These are phyloP conservation scores for Sesia bembeciformis DNA, from an alignment of 2,888 invertebrate species.

Conservation along the genomic window DNA sequence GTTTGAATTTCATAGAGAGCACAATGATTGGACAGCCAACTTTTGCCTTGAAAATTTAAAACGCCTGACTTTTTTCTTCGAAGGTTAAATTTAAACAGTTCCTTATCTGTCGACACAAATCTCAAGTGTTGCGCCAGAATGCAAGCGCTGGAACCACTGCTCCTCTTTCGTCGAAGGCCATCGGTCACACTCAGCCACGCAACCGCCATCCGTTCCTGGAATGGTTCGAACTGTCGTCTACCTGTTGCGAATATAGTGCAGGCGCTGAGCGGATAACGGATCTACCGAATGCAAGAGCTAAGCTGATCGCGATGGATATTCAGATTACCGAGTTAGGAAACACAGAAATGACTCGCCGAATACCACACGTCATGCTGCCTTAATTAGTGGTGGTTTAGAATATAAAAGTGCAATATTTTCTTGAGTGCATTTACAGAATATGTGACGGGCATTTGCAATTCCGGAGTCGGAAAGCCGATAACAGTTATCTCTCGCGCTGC, in stretches of 20 bases:
- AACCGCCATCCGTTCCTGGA: slow-evolving; percentile 21
- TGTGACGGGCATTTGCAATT: too few relatives aligned
- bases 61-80: slow-evolving; percentile 22
- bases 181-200: slow-evolving; percentile 11
- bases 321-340: too few relatives aligned
- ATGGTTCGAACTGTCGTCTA: slow-evolving; percentile 6
- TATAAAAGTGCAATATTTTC: too few relatives aligned
- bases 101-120: slow-evolving; percentile 37
- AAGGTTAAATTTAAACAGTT: slow-evolving; percentile 34
- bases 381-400: too few relatives aligned
- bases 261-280: background rate
- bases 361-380: too few relatives aligned
- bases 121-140: slow-evolving; percentile 35
- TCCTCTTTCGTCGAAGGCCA: slow-evolving; percentile 19
- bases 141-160: slow-evolving; percentile 30
- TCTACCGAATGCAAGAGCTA: background rate
- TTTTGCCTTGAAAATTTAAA: slow-evolving; percentile 22
- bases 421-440: too few relatives aligned
- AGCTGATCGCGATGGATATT: too few relatives aligned
- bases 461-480: too few relatives aligned
- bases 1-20: too few relatives aligned
- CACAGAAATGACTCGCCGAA: too few relatives aligned
- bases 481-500: too few relatives aligned
- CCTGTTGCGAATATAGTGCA: too few relatives aligned
- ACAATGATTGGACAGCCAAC: background rate